Evolutionary conservation across 2,888 invertebrate species (phyloP), one percentile per base, ranked within the genome.

Genomic region (Melanchra persicariae): DNA sequence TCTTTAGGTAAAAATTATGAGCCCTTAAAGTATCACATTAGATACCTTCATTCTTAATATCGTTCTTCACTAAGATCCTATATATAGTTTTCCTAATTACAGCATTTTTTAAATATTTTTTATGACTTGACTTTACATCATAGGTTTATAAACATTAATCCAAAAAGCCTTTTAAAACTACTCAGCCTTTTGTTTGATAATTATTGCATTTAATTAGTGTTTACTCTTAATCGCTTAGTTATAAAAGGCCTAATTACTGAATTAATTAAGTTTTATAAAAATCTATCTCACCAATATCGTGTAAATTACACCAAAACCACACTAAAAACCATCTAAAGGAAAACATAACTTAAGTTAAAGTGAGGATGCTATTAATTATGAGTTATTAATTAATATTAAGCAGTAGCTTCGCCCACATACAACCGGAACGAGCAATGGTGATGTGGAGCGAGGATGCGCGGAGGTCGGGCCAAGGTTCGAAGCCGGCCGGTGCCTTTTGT

Each of bases 381-480:
- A 79, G 72, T 77, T 78, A 82, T 80, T 63, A 82, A 77, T 81
- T 51, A 77, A 65, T 65, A 77, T 63, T 26, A 66, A 73, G 58
- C 45, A 52, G 37, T 17, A 57, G 65, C 82, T 64, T 68, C 70
- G 78, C 83, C 79, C 74, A 80, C 80, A 79, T 66, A 78, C 47
- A 68, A 79, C 80, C 88, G 88, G 89, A 91, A 91, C 89, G 90
- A 82, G 83, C 82, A 90, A 87, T 82, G 80, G 73, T 88, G 90
- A 94, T 94, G 91, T 94, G 88, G 95, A 92, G 95, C 95, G 92
- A 95, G 95, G 95, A 95, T 95, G 93, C 87, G 87, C 93, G 88
- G 91, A 93, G 94, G 94, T 91, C 93, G 91, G 92, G 94, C 94
- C 95, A 95, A 95, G 95, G 95, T 93, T 93, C 91, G 87, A 87